Evolutionary conservation across 2,888 invertebrate species (phyloP), one percentile per base, ranked within the genome.

Genomic region (Anorthoa munda): DNA sequence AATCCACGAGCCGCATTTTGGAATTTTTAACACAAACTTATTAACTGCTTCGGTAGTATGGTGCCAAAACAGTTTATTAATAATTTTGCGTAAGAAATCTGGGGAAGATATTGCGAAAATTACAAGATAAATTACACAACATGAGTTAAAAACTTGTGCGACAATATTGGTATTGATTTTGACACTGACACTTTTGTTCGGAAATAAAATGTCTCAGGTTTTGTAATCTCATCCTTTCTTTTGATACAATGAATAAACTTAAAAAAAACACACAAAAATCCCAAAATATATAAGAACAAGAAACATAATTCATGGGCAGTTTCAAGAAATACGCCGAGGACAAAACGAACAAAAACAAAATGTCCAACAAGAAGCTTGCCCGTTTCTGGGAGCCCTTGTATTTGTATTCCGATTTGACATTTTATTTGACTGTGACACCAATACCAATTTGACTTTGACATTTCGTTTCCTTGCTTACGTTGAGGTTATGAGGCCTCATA

Each of bases 1-100:
- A 91, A 82, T 95, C 96, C 59, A 97, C 94, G 7, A 97, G 91
- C 88, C 97, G 96, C 97, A 97, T 98, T 82, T 90, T 95, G 84
- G 66, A 73, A 51, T 66, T 77, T 74, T 66, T 58, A 61, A 60
- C 70, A 71, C 39, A 50, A 66, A 70, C 61, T 74, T 77, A 51
- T 55, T 50, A 26, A 45, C 39, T 18, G 50, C 39, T 67, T 39
- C 73, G 61, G 56, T 15, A 55, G 45, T 66, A 69, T 66, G 31
- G 46, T 67, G n/a, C 21, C 55, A 75, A 17, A 61, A 56, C 46
- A 79, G 65, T 81, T 21, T 71, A 81, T 69, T 72, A 67, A 75
- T 48, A 73, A 77, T 81, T 82, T 82, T 65, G 48, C 76, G 79
- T 69, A 58, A 74, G 67, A 58, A 60, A 77, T 81, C 61, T 75